These are phyloP conservation scores for Patella pellucida DNA, from an alignment of 2,888 invertebrate species.

Conservation along the genomic window DNA sequence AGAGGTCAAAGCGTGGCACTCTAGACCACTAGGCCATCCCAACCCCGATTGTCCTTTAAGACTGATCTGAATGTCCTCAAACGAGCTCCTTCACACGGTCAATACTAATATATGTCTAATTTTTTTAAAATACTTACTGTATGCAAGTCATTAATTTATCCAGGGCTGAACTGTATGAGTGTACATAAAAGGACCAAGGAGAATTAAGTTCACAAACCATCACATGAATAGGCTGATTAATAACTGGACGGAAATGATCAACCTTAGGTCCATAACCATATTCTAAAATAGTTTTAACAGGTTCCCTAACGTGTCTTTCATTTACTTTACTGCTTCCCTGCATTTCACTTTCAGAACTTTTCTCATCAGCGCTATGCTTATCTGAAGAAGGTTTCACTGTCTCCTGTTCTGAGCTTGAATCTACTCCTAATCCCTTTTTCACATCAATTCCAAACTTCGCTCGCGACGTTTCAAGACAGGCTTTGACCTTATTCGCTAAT, in stretches of 20 bases:
- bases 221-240: slow-evolving; percentile 37
- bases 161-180: slow-evolving; percentile 36
- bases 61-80: no score
- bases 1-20: no score
- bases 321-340: neutral
- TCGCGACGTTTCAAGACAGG: neutral
- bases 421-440: neutral
- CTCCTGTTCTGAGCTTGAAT: neutral
- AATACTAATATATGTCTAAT: no score
- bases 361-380: neutral
- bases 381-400: neutral
- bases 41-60: no score
- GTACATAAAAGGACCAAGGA: slow-evolving; percentile 58
- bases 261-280: neutral
- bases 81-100: no score
- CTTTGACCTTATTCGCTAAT: neutral
- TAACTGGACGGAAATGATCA: slow-evolving; percentile 17
- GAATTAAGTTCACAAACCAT: slow-evolving; percentile 46
- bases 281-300: neutral
- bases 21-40: no score
- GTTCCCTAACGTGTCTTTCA: neutral
- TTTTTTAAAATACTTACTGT: slow-evolving; percentile 36
- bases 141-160: slow-evolving; percentile 45
- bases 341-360: neutral
- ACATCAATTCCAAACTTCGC: neutral